Evolutionary conservation across 2,113 vertebrate species (phyloP).

Genomic region (Syngnathus scovelli): DNA sequence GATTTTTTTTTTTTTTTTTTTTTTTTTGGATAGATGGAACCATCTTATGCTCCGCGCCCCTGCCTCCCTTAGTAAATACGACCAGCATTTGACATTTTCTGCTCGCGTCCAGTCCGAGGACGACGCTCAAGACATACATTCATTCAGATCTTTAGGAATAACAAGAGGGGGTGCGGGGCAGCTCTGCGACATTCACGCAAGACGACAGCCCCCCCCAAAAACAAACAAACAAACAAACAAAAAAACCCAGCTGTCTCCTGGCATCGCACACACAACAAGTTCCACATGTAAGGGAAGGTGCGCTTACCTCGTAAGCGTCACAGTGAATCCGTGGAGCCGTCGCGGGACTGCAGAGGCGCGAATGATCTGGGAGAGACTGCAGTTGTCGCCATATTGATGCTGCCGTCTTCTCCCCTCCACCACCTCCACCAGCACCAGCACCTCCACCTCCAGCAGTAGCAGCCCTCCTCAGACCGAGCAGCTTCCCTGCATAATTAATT

Average conservation of each 20-base stretch:
- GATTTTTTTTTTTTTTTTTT: neutral
- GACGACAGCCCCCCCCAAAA: slow-evolving; percentile 17
- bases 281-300: slow-evolving; percentile 11
- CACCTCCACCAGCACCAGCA: neutral
- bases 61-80: neutral
- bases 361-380: slow-evolving; percentile 79
- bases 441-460: neutral
- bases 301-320: slow-evolving; percentile 72
- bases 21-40: neutral
- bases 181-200: slow-evolving; percentile 80
- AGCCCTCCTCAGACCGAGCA: slow-evolving; percentile 62
- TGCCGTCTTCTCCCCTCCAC: slow-evolving; percentile 42
- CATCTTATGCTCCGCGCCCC: neutral
- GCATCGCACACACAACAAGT: slow-evolving; percentile 6
- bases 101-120: neutral
- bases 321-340: slow-evolving; percentile 66
- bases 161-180: slow-evolving; percentile 3
- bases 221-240: neutral
- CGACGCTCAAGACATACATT: slow-evolving; percentile 24
- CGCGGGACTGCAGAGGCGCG: slow-evolving; percentile 77
- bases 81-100: neutral
- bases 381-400: slow-evolving; percentile 88
- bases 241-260: slow-evolving; percentile 5
- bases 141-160: slow-evolving; percentile 13
- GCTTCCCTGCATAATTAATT: slow-evolving; percentile 76